These are phyloP conservation scores for Pristionchus mayeri DNA, from an alignment of 2,888 invertebrate genomes.

Conservation along the genomic window DNA sequence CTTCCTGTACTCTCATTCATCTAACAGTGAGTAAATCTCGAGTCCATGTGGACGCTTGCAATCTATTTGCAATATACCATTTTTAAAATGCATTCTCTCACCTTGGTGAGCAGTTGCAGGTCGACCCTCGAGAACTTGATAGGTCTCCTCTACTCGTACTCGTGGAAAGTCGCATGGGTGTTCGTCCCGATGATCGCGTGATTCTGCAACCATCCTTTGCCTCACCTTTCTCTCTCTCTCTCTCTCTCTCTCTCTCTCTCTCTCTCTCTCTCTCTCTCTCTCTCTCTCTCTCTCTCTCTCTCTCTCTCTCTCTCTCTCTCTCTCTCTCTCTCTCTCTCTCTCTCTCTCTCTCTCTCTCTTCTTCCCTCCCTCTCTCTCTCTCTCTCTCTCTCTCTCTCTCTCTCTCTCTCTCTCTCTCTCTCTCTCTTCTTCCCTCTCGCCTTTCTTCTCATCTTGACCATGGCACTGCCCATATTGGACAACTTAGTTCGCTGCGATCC, in stretches of 20 bases:
- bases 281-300: neutral
- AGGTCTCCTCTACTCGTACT: conserved; percentile 56
- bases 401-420: too few species aligned
- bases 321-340: conserved; percentile 43
- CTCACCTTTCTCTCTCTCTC: too few species aligned
- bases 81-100: too few species aligned
- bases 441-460: conserved; percentile 59
- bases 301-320: conserved; percentile 33
- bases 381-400: too few species aligned
- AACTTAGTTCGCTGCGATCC: conserved; percentile 60
- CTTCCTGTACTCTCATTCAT: neutral
- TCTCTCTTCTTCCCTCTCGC: too few species aligned
- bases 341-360: too few species aligned
- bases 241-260: conserved; percentile 38
- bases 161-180: conserved; percentile 62
- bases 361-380: too few species aligned
- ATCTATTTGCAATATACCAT: too few species aligned
- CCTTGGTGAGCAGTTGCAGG: conserved; percentile 59
- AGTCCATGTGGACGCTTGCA: too few species aligned
- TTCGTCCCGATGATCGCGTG: conserved; percentile 72
- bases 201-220: conserved; percentile 51
- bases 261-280: conserved; percentile 40
- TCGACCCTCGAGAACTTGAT: conserved; percentile 60
- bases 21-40: neutral
- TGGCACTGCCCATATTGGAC: conserved; percentile 55